These are phyloP conservation scores for Amblyraja radiata DNA, from an alignment of 2,797 vertebrate species.

Conservation along the genomic window DNA sequence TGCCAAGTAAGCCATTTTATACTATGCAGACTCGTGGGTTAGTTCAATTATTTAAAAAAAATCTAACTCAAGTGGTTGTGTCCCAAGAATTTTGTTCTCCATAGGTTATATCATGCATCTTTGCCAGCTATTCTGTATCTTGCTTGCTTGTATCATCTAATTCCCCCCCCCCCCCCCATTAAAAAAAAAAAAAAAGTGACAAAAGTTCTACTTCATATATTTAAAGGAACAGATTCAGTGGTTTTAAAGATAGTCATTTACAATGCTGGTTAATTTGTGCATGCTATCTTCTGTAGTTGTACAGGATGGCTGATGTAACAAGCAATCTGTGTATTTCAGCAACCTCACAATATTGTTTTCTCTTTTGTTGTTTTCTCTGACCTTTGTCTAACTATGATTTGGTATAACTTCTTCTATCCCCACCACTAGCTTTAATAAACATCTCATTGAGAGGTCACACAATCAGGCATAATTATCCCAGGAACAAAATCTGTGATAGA, in stretches of 20 bases:
- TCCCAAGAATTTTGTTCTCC: neutral
- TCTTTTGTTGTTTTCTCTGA: neutral
- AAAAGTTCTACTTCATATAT: neutral
- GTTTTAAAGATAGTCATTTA: neutral
- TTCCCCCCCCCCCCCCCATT: too few relatives aligned
- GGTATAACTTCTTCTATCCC: neutral
- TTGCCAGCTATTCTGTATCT: neutral
- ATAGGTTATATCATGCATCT: neutral
- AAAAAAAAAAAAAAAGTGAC: neutral
- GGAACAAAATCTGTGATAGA: neutral
- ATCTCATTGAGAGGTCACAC: too few relatives aligned
- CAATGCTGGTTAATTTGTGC: neutral
- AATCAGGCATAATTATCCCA: neutral
- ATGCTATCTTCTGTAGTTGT: neutral
- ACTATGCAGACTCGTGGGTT: neutral
- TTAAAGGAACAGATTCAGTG: neutral
- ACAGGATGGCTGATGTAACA: neutral
- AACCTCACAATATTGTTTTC: neutral
- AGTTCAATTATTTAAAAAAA: too few relatives aligned
- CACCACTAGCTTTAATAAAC: neutral
- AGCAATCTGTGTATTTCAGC: neutral
- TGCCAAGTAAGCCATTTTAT: constrained; percentile 51
- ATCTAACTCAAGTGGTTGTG: neutral
- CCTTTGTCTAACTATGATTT: neutral
- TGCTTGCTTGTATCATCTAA: neutral